Evolutionary conservation across 1,140 invertebrate genomes (phyloP), one percentile per base, ranked within the genome.

Genomic region (Habropoda laboriosa): DNA sequence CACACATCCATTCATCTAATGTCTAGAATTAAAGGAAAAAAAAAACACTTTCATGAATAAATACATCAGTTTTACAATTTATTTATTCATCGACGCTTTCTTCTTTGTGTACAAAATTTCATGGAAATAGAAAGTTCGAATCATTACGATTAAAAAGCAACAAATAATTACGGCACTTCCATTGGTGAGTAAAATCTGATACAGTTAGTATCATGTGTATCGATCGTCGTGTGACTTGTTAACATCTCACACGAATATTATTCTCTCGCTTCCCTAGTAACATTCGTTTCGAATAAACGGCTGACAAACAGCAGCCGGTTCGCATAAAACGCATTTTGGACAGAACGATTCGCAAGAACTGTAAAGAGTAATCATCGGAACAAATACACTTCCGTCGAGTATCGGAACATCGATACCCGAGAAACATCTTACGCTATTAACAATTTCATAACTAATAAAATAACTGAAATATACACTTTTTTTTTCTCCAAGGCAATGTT

Each of bases 71-170:
- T 63, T 78, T n/a, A 51, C 47, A 51, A 60, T 63, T 80, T 80
- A 71, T 81, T 72, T 81, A 68, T 57, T 80, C 64, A 72, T 18
- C 80, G 40, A 81, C 18, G 21, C 7, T 61, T 76, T 27, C 24
- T 24, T 68, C 38, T 61, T 13, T 75, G 51, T 85, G 79, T 85
- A 85, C 79, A 85, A 85, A 85, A 85, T 81, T 85, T 85, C 71
- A 53, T 78, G 55, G 55, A 81, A 85, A 85, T 81, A 81, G 72
- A 63, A 83, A 53, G 24, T 77, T 82, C 58, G 35, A 73, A 79
- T 72, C 27, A 75, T 58, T 21, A 21, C 7, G 24, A 1, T 68
- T 38, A 47, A 77, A 70, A 68, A 68, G 40, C 40, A 70, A 68
- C 30, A n/a, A 55, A 47, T n/a, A 63, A 74, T 63, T 38, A 47